Percentiles rank a stretch among this genome's conserved stretches.
Evolutionary conservation across 2,888 invertebrate species (phyloP).

Genomic region (Achlya flavicornis): DNA sequence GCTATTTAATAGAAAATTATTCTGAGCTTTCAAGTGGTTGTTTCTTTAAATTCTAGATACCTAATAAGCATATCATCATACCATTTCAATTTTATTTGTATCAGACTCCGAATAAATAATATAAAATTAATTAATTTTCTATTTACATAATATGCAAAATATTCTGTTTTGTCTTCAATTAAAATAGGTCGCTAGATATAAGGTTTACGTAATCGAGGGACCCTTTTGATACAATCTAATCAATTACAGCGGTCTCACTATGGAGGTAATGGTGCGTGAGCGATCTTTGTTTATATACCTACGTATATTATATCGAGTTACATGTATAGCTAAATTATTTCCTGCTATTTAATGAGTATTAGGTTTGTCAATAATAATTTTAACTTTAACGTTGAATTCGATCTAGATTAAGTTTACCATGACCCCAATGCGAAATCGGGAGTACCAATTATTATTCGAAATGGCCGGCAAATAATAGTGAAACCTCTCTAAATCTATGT

Average conservation of each 20-base stretch:
- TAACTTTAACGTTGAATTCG: no score
- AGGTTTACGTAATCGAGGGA: conserved; percentile 13
- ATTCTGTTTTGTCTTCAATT: conserved; percentile 4
- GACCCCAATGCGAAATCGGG: conserved; percentile 9
- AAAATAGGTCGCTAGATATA: conserved; percentile 14
- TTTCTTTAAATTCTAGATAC: no score
- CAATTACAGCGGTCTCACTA: conserved; percentile 12
- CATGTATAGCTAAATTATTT: background rate
- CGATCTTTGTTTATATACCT: conserved; percentile 12
- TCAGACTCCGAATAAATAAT: background rate
- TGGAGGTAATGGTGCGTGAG: conserved; percentile 12
- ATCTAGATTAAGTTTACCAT: no score
- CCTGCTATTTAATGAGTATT: background rate
- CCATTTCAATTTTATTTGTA: background rate
- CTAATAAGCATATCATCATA: background rate
- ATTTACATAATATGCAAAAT: background rate
- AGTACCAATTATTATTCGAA: conserved; percentile 36
- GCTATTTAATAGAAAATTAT: background rate
- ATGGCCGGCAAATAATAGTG: conserved; percentile 34
- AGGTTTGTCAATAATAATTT: conserved; percentile 9
- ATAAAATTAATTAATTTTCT: background rate
- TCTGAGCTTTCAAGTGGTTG: no score
- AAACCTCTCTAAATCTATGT: conserved; percentile 47
- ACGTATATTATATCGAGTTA: background rate
- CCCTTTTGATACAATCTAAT: conserved; percentile 16